Evolutionary conservation across 2,797 vertebrate species (phyloP).

Genomic region (Macropodus opercularis): DNA sequence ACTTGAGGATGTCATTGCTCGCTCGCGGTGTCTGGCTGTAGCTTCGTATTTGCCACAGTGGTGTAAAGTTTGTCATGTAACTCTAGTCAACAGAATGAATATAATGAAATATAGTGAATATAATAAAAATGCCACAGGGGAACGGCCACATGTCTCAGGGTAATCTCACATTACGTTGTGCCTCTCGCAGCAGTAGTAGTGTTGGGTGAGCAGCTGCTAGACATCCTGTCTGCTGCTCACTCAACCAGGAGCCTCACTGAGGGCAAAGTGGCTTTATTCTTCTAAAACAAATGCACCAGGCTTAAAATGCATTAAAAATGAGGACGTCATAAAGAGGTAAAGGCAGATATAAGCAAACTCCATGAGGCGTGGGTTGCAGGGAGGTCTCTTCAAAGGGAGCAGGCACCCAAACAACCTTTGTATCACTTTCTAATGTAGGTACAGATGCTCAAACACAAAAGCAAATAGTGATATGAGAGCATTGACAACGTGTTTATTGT

Average conservation of each 20-base stretch:
- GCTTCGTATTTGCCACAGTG: too few species aligned
- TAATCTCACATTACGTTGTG: background rate
- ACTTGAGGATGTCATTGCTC: too few species aligned
- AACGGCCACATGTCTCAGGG: background rate
- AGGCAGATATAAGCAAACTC: background rate
- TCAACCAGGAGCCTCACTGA: background rate
- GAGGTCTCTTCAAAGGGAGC: too few species aligned
- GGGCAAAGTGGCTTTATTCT: background rate
- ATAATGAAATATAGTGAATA: too few species aligned
- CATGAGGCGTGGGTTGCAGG: too few species aligned
- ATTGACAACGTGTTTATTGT: conserved; percentile 77
- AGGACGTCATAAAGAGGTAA: background rate
- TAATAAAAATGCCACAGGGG: background rate
- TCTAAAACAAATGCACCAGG: background rate
- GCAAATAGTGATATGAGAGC: background rate
- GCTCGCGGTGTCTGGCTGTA: too few species aligned
- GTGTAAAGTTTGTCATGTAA: too few species aligned
- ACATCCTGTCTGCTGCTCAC: background rate
- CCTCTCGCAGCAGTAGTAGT: background rate
- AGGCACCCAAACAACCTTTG: too few species aligned
- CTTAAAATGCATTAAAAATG: background rate
- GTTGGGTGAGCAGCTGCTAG: background rate
- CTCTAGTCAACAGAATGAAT: too few species aligned
- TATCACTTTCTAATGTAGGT: background rate
- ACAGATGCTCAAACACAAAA: conserved; percentile 1